Conservation (phyloP, 2,797 vertebrate species). For the Harpagifer antarcticus region DNA sequence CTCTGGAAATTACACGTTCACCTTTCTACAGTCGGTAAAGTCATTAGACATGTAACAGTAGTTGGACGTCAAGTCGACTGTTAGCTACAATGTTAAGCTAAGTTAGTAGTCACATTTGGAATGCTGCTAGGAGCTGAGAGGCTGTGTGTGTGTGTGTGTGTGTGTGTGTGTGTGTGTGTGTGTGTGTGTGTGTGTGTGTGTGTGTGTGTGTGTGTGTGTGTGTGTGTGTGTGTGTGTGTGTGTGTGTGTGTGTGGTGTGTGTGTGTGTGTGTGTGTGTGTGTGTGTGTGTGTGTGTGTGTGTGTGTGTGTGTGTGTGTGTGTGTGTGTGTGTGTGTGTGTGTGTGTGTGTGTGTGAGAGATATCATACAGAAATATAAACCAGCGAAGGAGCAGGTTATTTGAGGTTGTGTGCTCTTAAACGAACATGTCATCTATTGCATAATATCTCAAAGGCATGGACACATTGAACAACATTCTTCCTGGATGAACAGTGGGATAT, state of each 20-base stretch:
- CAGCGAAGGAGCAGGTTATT: neutral
- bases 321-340: neutral
- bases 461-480: accelerated
- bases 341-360: neutral
- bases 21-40: accelerated
- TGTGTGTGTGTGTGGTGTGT: neutral
- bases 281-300: neutral
- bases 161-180: neutral
- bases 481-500: neutral
- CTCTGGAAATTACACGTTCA: neutral
- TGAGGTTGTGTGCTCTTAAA: too few relatives aligned
- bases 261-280: neutral
- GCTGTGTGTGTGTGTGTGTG: neutral
- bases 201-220: neutral
- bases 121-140: neutral
- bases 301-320: neutral
- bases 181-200: too few relatives aligned
- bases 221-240: neutral
- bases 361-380: neutral
- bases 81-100: neutral
- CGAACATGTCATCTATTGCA: neutral
- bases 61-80: accelerated
- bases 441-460: neutral
- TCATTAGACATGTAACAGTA: accelerated
- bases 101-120: neutral